Conservation (phyloP, 2,113 vertebrate genomes). For the Muntiacus muntjak region DNA sequence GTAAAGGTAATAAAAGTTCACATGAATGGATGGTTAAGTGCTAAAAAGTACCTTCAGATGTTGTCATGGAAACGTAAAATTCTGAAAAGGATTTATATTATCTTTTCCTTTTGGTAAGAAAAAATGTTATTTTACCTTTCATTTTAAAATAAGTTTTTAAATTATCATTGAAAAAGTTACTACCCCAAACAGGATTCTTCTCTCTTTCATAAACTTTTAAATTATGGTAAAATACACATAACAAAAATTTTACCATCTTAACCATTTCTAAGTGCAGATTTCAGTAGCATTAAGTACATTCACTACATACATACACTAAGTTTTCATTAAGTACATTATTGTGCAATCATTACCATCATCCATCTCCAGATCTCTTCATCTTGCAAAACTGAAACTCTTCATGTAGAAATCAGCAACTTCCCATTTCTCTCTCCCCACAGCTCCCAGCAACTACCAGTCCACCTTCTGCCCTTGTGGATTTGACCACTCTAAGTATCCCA, state of each 20-base stretch:
- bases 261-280: not conserved
- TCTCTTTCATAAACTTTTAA: not conserved
- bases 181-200: not conserved
- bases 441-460: not conserved
- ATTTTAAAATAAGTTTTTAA: constrained; percentile 42
- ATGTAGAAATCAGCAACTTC: not conserved
- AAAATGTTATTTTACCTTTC: not conserved
- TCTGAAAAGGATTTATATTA: constrained; percentile 32
- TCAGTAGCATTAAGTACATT: not conserved
- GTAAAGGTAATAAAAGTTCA: constrained; percentile 26
- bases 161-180: constrained; percentile 30
- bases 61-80: constrained; percentile 45
- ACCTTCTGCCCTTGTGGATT: not conserved
- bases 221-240: constrained; percentile 1
- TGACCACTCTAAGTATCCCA: not conserved
- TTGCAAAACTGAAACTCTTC: not conserved
- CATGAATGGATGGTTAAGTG: not conserved
- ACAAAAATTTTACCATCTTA: not conserved
- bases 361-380: not conserved
- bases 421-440: not conserved
- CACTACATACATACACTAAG: not conserved
- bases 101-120: constrained; percentile 42
- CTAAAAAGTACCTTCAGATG: constrained; percentile 32
- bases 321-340: not conserved
- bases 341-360: not conserved